Evolutionary conservation across 1,140 invertebrate genomes (phyloP).

Genomic region (Oreohelix idahoensis): DNA sequence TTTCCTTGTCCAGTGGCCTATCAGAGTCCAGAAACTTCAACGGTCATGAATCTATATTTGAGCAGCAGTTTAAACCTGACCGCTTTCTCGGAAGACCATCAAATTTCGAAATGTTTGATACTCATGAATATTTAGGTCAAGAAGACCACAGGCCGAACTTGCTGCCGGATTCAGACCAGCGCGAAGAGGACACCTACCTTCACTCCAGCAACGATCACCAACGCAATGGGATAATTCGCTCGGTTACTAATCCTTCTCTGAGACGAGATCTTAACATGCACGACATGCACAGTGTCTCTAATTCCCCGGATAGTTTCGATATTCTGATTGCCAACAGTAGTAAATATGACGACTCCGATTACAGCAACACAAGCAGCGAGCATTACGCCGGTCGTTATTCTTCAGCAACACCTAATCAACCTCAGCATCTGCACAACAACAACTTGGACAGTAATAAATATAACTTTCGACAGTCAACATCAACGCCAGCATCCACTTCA

Average conservation of each 20-base stretch:
- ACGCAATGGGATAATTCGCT: background rate
- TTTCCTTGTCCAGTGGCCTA: background rate
- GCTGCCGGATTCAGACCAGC: background rate
- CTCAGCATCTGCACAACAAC: background rate
- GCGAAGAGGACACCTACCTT: background rate
- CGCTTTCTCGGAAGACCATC: background rate
- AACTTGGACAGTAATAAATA: background rate
- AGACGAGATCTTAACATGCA: background rate
- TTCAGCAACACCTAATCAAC: background rate
- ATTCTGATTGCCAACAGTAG: background rate
- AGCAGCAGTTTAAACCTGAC: background rate
- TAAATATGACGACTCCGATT: slow-evolving; percentile 16
- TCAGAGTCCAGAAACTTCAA: background rate
- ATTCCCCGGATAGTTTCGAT: background rate
- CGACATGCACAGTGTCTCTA: background rate
- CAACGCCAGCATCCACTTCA: background rate
- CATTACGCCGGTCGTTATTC: background rate
- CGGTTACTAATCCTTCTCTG: background rate
- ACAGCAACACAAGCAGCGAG: background rate
- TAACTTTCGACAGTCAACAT: background rate
- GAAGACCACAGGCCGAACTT: background rate
- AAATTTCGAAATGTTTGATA: background rate
- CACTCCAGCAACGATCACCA: background rate
- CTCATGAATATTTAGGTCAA: background rate
- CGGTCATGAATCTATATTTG: background rate